Base-by-base conservation (phyloP, 2,888 invertebrate species). In the Lysandra bellargus region DNA sequence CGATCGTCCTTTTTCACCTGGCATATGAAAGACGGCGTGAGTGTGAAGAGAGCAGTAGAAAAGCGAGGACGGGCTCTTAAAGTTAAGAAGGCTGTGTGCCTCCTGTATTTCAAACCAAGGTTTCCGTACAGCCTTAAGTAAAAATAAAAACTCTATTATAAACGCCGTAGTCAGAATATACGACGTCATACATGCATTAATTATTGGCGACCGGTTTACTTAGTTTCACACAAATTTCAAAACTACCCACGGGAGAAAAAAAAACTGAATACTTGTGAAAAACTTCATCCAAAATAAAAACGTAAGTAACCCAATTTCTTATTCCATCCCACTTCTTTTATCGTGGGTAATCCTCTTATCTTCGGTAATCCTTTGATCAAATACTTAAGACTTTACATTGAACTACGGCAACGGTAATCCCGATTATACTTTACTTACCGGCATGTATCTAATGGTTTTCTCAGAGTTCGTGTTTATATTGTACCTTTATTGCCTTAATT, bases 321-420 rank as follows among this genome's bases (percentile, higher is more conserved):
- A 23, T 57, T 69, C 81, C 82, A 82, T 82, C 81, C 82, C 81
- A 82, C 81, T 80, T 81, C 79, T 80, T 78, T 75, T 53, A 74
- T 57, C 76, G 53, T 14, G 33, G 17, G 2, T 57, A 76, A 76
- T 53, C 33, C 5, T 53, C 14, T 76, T 53, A 76, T 30, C 30
- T 30, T 69, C 5, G 9, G 12, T 49, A 69, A 69, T 4, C 33
- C 30, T 12, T 1, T 3, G 64, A 30, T 64, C 64, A 64, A 64
- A 12, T 53, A 53, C 53, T 53, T 14, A 14, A 53, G 14, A 69
- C 30, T 69, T 14, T 1, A 14, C 14, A 5, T 69, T 37, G 14
- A 69, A 33, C 69, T 33, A 69, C 4, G 12, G 7, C 33, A 69
- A 69, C 17, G 33, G 17, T 69, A 33, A 37, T 69, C 12, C 33